Percentiles rank a stretch among this genome's conserved stretches.
These are phyloP conservation scores for Aotus griseimembra DNA, from an alignment of 2,797 vertebrate species.

Conservation along the genomic window DNA sequence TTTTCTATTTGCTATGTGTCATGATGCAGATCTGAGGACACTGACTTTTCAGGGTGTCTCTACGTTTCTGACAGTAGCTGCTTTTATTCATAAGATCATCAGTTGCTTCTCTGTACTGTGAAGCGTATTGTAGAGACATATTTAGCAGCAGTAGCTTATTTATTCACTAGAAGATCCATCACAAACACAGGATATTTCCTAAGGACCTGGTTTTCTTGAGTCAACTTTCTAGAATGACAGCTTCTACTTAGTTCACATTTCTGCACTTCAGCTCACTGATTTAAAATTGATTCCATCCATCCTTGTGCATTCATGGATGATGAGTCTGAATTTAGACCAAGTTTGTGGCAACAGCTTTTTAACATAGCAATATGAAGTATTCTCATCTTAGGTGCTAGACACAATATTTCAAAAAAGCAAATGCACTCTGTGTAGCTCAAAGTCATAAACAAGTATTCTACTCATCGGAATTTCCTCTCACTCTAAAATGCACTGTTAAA, in stretches of 20 bases:
- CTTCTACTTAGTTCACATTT: conserved; percentile 60
- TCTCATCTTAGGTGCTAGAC: neutral
- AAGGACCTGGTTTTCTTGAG: conserved; percentile 31
- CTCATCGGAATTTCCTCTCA: neutral
- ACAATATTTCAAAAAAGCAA: conserved; percentile 34
- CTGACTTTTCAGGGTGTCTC: neutral
- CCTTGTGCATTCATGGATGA: conserved; percentile 57
- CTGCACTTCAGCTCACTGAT: conserved; percentile 40
- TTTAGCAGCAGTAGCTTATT: neutral
- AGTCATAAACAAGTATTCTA: neutral
- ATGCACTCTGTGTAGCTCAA: neutral
- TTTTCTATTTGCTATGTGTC: neutral
- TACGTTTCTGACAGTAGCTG: neutral
- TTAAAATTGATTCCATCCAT: conserved; percentile 62
- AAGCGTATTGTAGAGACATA: neutral
- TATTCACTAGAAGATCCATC: neutral
- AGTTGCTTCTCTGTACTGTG: neutral
- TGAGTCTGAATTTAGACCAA: conserved; percentile 37
- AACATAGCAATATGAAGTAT: conserved; percentile 24
- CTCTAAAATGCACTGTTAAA: neutral
- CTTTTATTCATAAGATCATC: neutral
- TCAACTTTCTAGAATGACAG: conserved; percentile 38
- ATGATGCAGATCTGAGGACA: neutral
- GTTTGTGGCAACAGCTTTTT: conserved; percentile 26
- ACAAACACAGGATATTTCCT: conserved; percentile 43